Conservation (phyloP, 2,888 invertebrate genomes). For the Epinotia demarniana region DNA sequence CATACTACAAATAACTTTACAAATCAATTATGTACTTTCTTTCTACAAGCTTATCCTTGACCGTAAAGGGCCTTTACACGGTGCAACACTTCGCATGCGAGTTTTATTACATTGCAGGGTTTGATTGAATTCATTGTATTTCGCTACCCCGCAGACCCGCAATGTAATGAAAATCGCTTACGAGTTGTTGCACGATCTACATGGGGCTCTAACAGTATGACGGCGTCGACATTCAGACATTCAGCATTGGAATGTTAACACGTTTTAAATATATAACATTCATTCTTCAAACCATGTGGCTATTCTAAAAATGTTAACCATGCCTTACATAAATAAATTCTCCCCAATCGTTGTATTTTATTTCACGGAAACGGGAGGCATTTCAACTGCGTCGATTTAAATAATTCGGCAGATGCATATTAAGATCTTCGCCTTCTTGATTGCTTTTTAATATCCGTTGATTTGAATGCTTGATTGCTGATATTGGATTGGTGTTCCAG, state of each 20-base stretch:
- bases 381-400: conserved; percentile 19
- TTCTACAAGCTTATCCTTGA: background rate
- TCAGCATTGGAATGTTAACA: background rate
- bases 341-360: background rate
- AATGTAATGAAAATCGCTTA: no score
- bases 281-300: background rate
- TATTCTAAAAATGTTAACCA: conserved; percentile 15
- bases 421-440: conserved; percentile 23
- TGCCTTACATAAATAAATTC: background rate
- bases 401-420: conserved; percentile 28
- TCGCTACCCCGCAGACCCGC: no score
- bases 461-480: conserved; percentile 19
- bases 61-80: no score
- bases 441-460: conserved; percentile 37
- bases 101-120: no score
- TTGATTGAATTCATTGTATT: no score
- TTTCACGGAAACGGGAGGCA: background rate
- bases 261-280: background rate
- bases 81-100: no score
- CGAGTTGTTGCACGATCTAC: no score
- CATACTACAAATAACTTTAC: background rate
- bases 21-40: no score
- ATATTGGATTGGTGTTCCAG: conserved; percentile 10
- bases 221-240: background rate
- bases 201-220: background rate